phyloP scores from a whole-genome alignment of 2,113 vertebrate genomes.

The Syngnathus floridae region DNA sequence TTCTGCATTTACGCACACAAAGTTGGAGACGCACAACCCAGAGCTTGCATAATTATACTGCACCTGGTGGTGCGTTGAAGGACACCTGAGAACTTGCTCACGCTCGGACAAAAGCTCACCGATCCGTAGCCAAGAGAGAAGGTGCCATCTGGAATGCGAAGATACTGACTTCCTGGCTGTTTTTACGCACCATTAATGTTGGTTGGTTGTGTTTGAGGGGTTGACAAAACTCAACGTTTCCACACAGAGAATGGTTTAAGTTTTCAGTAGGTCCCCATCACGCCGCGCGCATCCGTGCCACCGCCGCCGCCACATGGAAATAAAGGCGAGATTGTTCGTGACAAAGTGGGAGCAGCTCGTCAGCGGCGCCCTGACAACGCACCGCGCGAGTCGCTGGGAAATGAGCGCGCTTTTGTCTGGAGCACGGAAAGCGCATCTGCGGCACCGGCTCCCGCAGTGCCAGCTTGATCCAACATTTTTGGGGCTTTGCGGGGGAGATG shows the following conservation, averaged over 20 bases:
- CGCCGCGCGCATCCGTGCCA: conserved; percentile 14
- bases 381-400: conserved; percentile 10
- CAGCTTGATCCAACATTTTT: neutral
- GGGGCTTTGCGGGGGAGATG: conserved; percentile 41
- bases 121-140: neutral
- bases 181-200: conserved; percentile 4
- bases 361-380: conserved; percentile 4
- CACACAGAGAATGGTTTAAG: neutral
- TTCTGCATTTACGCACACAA: conserved; percentile 15
- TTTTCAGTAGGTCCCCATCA: conserved; percentile 33
- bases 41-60: neutral
- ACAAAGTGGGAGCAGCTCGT: conserved; percentile 8
- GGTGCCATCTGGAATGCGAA: neutral
- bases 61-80: conserved; percentile 17
- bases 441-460: conserved; percentile 46
- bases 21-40: conserved; percentile 39
- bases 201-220: neutral
- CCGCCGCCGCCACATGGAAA: conserved; percentile 22
- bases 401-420: conserved; percentile 74
- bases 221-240: conserved; percentile 10
- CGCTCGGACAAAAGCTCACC: neutral
- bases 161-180: neutral
- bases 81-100: conserved; percentile 51
- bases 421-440: conserved; percentile 59
- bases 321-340: conserved; percentile 22